Evolutionary conservation across 37 sponge, comb jelly and placozoan species (phyloP).

Genomic region (Tethya wilhelma): DNA sequence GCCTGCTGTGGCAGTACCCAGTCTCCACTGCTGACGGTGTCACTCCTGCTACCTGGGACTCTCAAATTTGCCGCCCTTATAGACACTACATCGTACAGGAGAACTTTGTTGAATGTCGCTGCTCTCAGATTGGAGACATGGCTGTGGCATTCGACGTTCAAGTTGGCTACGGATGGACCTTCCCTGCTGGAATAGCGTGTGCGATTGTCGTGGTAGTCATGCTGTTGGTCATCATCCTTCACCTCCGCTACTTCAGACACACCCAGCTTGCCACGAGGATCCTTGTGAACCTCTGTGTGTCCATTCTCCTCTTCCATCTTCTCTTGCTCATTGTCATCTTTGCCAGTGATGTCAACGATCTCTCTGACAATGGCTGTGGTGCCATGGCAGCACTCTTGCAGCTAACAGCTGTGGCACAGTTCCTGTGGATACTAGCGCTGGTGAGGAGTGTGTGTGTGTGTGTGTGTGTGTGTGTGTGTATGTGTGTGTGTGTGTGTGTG

Average conservation of each 20-base stretch:
- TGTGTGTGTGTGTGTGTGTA: background rate
- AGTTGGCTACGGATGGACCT: constrained; percentile 66
- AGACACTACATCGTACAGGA: constrained; percentile 22
- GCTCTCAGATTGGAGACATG: constrained; percentile 61
- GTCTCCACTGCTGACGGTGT: background rate
- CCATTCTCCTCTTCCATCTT: constrained; percentile 51
- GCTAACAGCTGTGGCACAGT: constrained; percentile 62
- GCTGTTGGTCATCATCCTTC: constrained; percentile 42
- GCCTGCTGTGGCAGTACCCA: constrained; percentile 49
- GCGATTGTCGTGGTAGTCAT: constrained; percentile 57
- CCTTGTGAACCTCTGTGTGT: constrained; percentile 51
- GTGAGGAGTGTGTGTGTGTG: constrained; percentile 36
- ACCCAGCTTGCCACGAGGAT: constrained; percentile 59
- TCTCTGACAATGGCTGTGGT: constrained; percentile 50
- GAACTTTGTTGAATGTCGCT: constrained; percentile 66
- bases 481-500: background rate
- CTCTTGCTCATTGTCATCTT: constrained; percentile 63
- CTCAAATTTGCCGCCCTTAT: background rate
- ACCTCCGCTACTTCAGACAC: constrained; percentile 50
- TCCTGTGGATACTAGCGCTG: constrained; percentile 63
- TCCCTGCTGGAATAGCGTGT: constrained; percentile 53
- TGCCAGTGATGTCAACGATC: constrained; percentile 28
- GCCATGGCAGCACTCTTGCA: constrained; percentile 61
- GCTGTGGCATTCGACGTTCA: constrained; percentile 36
- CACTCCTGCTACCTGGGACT: constrained; percentile 10